Evolutionary conservation across 2,113 vertebrate species (phyloP).

Genomic region (Prolemur simus): DNA sequence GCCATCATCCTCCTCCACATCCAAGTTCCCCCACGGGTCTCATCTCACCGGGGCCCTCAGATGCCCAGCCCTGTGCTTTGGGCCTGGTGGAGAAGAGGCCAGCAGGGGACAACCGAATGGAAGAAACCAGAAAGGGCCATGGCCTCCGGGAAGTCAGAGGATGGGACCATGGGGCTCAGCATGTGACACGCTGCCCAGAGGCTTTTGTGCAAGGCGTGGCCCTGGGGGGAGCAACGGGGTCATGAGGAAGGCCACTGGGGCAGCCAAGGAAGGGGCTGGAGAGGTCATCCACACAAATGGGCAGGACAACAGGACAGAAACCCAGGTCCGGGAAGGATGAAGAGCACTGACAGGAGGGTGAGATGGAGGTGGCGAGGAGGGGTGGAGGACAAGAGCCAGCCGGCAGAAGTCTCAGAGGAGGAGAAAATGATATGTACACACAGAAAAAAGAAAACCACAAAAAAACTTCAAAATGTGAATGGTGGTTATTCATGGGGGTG

Average conservation of each 20-base stretch:
- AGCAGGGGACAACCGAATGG: neutral
- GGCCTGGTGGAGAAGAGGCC: neutral
- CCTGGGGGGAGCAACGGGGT: neutral
- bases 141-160: neutral
- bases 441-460: neutral
- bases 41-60: neutral
- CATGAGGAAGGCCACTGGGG: neutral
- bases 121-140: neutral
- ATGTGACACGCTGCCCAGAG: fast-evolving
- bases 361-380: neutral
- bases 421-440: neutral
- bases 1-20: neutral
- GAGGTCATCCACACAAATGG: neutral
- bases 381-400: neutral
- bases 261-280: neutral
- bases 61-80: neutral
- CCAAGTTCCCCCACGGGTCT: neutral
- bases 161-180: neutral
- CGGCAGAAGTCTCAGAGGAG: neutral
- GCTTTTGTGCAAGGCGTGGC: neutral
- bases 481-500: neutral
- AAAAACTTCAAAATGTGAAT: neutral
- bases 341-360: neutral
- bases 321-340: neutral
- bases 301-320: neutral